Percentiles rank a stretch among this genome's conserved stretches.
Conservation (phyloP, 2,797 vertebrate species). For the Rhinella marina region DNA sequence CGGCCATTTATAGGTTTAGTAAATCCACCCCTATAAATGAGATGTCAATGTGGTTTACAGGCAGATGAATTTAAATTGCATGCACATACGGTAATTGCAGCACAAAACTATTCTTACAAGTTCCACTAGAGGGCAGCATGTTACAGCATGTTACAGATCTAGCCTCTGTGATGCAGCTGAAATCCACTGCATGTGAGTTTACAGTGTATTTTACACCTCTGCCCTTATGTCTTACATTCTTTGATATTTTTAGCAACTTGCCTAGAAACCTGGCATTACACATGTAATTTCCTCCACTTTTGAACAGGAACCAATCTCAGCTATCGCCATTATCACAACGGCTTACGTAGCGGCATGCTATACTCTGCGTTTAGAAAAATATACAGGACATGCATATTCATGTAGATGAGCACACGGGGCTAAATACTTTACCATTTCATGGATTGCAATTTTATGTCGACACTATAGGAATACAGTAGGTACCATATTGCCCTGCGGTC, state of each 20-base stretch:
- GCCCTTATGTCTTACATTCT: slow-evolving; percentile 33
- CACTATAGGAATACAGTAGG: not conserved
- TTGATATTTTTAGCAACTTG: slow-evolving; percentile 57
- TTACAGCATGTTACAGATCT: not conserved
- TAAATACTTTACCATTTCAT: not conserved
- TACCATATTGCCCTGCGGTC: not conserved
- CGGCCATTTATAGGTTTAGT: too few relatives aligned
- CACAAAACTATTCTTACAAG: not conserved
- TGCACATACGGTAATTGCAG: not conserved
- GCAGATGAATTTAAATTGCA: not conserved
- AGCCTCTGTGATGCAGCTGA: not conserved
- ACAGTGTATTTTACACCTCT: slow-evolving; percentile 27
- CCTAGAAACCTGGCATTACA: slow-evolving; percentile 54
- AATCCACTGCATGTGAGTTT: not conserved
- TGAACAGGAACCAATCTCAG: slow-evolving; percentile 21
- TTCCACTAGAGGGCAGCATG: slow-evolving; percentile 46
- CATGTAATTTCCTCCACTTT: slow-evolving; percentile 46
- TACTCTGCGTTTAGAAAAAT: slow-evolving; percentile 18
- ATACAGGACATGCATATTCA: not conserved
- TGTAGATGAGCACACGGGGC: too few relatives aligned
- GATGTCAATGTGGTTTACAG: not conserved
- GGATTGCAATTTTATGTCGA: not conserved
- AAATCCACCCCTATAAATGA: not conserved
- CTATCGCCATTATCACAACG: slow-evolving; percentile 21
- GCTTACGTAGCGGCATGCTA: not conserved